Evolutionary conservation across 2,113 vertebrate genomes (phyloP).

Genomic region (Zosterops hypoxanthus): DNA sequence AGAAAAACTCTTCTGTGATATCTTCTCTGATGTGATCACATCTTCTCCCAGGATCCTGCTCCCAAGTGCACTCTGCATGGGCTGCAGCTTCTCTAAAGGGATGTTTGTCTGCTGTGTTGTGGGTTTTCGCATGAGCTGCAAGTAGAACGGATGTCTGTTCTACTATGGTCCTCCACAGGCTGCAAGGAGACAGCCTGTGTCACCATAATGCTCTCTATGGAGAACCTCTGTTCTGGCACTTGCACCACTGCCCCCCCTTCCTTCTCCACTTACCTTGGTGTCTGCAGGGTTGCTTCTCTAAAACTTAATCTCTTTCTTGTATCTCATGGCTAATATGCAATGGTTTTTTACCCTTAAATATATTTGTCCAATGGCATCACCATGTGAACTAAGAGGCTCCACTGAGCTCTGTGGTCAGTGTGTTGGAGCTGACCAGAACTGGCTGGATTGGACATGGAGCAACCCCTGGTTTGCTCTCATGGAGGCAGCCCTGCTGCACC

Average conservation of each 20-base stretch:
- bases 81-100: background rate
- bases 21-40: fast-evolving
- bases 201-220: background rate
- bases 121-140: fast-evolving
- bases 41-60: background rate
- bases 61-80: fast-evolving
- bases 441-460: background rate
- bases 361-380: background rate
- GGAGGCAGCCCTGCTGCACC: fast-evolving
- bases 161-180: background rate
- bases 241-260: background rate
- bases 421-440: fast-evolving
- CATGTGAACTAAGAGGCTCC: background rate
- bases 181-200: background rate
- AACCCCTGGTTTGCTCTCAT: background rate
- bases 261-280: background rate
- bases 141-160: background rate
- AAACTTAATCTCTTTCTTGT: background rate
- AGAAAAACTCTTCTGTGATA: background rate
- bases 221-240: background rate
- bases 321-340: background rate
- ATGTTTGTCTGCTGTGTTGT: fast-evolving
- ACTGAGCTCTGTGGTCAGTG: no score
- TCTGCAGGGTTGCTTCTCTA: background rate
- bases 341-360: background rate